Conservation (phyloP, 2,888 invertebrate genomes). For the Oasisia sp. region DNA sequence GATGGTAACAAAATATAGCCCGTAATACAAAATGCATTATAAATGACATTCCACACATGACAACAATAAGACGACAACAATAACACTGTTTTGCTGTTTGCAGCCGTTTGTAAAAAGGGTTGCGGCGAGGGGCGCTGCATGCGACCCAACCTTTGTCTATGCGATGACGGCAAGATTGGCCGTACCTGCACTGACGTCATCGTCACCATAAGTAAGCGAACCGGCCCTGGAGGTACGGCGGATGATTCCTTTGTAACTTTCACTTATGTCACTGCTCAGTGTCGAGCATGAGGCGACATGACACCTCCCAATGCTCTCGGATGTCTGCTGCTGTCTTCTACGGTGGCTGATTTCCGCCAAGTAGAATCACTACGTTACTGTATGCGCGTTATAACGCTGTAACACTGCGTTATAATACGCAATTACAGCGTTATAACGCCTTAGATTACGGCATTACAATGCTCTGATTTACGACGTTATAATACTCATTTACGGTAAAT, state of each 20-base stretch:
- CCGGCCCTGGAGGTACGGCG: background rate
- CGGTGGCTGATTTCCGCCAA: too few species aligned
- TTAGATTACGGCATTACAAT: too few species aligned
- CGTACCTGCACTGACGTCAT: conserved; percentile 32
- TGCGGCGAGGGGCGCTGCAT: conserved; percentile 82
- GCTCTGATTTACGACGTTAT: too few species aligned
- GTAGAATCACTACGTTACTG: too few species aligned
- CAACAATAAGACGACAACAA: background rate
- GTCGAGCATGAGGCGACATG: background rate
- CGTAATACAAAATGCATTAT: background rate
- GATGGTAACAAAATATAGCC: too few species aligned
- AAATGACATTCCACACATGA: background rate
- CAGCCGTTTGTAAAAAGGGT: conserved; percentile 79
- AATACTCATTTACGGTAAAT: too few species aligned
- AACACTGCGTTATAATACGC: too few species aligned
- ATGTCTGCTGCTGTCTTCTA: too few species aligned
- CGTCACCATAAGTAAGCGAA: background rate
- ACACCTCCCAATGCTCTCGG: background rate
- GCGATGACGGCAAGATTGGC: conserved; percentile 70
- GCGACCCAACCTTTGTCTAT: conserved; percentile 83
- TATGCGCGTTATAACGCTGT: too few species aligned
- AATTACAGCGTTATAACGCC: too few species aligned
- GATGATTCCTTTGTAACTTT: background rate
- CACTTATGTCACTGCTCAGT: background rate
- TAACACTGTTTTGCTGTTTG: conserved; percentile 37